phyloP scores from a whole-genome alignment of 2,113 vertebrate species.

The Microtus montanus region DNA sequence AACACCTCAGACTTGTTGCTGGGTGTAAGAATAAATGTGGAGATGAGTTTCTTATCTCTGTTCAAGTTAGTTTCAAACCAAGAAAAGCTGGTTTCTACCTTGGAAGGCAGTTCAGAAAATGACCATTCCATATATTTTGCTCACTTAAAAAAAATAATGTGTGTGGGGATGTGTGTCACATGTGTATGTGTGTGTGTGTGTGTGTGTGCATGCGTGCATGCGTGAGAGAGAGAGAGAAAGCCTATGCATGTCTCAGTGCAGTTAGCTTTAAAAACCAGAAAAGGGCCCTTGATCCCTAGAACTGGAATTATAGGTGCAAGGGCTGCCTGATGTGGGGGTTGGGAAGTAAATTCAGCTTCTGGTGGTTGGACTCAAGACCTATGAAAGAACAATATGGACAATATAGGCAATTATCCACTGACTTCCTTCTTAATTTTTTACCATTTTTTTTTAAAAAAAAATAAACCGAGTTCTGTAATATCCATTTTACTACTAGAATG shows the following conservation, averaged over 20 bases:
- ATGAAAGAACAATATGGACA: too few species aligned
- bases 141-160: background rate
- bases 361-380: too few species aligned
- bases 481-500: constrained; percentile 36
- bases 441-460: background rate
- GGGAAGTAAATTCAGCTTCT: too few species aligned
- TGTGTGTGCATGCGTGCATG: background rate
- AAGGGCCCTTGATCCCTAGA: too few species aligned
- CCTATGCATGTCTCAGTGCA: background rate
- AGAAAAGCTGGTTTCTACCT: background rate
- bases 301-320: background rate
- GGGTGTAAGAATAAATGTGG: background rate
- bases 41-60: background rate
- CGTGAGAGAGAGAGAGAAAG: too few species aligned
- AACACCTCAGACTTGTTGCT: background rate
- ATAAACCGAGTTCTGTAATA: background rate
- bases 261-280: background rate
- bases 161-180: background rate
- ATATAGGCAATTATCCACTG: background rate
- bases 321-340: background rate
- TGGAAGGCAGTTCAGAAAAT: background rate
- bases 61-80: background rate
- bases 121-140: background rate
- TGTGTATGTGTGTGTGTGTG: background rate
- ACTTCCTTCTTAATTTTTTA: background rate